Conservation (phyloP, 2,797 vertebrate genomes). For the Okamejei kenojei region DNA sequence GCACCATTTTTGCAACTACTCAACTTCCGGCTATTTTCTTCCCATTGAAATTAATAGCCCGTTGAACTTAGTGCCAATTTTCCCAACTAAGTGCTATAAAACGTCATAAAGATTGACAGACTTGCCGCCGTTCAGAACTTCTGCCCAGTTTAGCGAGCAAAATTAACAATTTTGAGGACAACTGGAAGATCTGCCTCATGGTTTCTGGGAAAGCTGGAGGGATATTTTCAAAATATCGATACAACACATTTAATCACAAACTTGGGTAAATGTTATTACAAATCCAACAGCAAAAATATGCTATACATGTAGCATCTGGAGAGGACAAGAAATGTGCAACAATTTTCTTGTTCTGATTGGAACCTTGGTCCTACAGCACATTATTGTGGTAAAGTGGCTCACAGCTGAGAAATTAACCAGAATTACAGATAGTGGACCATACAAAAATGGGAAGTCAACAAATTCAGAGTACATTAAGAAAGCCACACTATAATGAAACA, state of each 20-base stretch:
- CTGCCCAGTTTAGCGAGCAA: too few relatives aligned
- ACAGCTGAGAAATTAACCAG: neutral
- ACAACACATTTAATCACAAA: neutral
- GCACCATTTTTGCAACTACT: neutral
- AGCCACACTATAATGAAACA: neutral
- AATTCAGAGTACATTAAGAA: neutral
- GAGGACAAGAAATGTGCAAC: neutral
- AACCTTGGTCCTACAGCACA: neutral
- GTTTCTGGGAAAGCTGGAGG: neutral
- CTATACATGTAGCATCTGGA: neutral
- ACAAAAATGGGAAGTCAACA: neutral
- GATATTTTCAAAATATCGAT: neutral
- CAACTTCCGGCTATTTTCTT: neutral
- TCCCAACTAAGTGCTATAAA: too few relatives aligned
- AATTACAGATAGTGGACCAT: neutral
- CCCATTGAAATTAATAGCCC: too few relatives aligned
- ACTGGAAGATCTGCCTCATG: too few relatives aligned
- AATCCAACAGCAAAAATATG: neutral
- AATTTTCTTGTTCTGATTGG: neutral
- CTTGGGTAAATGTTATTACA: neutral
- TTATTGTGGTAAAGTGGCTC: neutral
- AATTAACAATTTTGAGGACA: too few relatives aligned
- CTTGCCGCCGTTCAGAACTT: too few relatives aligned
- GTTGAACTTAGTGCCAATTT: too few relatives aligned
- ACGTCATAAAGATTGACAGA: too few relatives aligned